These are phyloP conservation scores for Catharus minimus DNA, from an alignment of 2,113 vertebrate species.

Conservation along the genomic window DNA sequence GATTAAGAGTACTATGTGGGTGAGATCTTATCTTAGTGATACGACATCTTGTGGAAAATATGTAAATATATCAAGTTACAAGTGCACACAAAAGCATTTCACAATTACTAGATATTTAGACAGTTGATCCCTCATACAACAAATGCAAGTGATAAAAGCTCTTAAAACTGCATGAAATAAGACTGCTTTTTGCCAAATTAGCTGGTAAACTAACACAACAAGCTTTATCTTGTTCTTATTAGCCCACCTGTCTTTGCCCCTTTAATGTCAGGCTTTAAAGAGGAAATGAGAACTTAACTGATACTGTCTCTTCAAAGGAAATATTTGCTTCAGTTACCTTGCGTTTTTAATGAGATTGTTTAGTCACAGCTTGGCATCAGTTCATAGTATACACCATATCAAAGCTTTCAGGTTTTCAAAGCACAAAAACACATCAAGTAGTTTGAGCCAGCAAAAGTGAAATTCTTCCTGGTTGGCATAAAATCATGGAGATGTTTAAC, in stretches of 20 bases:
- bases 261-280: conserved; percentile 58
- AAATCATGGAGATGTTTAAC: background rate
- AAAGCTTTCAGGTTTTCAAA: conserved; percentile 43
- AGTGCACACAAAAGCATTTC: conserved; percentile 20
- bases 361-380: conserved; percentile 49
- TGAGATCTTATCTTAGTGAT: conserved; percentile 39
- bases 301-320: conserved; percentile 64
- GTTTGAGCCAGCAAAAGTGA: conserved; percentile 3
- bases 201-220: conserved; percentile 25
- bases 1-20: conserved; percentile 1
- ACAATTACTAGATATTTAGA: conserved; percentile 20
- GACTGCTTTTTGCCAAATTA: conserved; percentile 34
- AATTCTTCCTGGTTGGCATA: conserved; percentile 32
- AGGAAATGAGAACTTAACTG: conserved; percentile 62
- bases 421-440: background rate
- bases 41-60: conserved; percentile 37
- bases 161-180: conserved; percentile 23
- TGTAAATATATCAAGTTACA: conserved; percentile 52
- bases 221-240: conserved; percentile 59
- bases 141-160: conserved; percentile 22
- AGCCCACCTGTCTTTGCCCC: conserved; percentile 53
- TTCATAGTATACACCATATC: conserved; percentile 32
- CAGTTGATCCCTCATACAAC: conserved; percentile 15
- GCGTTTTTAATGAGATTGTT: conserved; percentile 55
- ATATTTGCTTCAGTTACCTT: conserved; percentile 61